A percentile compares a stretch with the other conserved stretches of the same genome.
phyloP scores from a whole-genome alignment of 1,140 invertebrate genomes.

The Protaetia brevitarsis region DNA sequence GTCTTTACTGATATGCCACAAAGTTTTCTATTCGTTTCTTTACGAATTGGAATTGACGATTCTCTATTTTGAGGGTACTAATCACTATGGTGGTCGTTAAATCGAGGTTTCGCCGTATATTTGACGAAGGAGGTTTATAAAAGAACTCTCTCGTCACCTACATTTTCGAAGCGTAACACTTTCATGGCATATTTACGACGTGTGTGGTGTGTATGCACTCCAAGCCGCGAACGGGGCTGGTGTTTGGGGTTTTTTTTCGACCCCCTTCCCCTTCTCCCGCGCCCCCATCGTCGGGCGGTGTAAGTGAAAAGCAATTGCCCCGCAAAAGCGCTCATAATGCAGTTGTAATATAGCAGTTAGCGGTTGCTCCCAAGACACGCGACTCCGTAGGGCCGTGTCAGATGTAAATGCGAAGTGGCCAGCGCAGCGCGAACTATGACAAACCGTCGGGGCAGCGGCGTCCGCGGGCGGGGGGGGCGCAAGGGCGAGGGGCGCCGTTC shows the following conservation, averaged over 20 bases:
- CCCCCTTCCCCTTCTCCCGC: background rate
- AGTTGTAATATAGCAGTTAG: constrained; percentile 34
- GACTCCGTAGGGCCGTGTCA: background rate
- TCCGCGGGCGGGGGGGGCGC: background rate
- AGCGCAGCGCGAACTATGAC: constrained; percentile 32
- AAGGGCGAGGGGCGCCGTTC: background rate
- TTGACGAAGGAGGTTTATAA: too few species aligned
- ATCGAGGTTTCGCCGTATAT: too few species aligned
- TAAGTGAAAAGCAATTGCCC: constrained; percentile 34
- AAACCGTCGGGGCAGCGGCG: constrained; percentile 23
- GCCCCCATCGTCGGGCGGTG: constrained; percentile 15
- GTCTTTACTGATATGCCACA: too few species aligned
- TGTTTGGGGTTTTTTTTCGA: too few species aligned
- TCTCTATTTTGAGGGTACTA: too few species aligned
- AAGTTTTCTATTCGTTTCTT: too few species aligned
- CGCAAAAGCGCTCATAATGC: constrained; percentile 35
- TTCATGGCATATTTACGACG: constrained; percentile 4
- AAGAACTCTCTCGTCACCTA: too few species aligned
- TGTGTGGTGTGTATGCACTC: background rate
- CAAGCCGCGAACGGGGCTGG: too few species aligned
- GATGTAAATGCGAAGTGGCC: constrained; percentile 37
- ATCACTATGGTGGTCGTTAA: too few species aligned
- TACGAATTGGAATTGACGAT: too few species aligned
- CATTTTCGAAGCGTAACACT: constrained; percentile 20
- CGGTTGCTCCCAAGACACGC: constrained; percentile 27